phyloP scores from a whole-genome alignment of 2,113 vertebrate species.

The Upupa epops region DNA sequence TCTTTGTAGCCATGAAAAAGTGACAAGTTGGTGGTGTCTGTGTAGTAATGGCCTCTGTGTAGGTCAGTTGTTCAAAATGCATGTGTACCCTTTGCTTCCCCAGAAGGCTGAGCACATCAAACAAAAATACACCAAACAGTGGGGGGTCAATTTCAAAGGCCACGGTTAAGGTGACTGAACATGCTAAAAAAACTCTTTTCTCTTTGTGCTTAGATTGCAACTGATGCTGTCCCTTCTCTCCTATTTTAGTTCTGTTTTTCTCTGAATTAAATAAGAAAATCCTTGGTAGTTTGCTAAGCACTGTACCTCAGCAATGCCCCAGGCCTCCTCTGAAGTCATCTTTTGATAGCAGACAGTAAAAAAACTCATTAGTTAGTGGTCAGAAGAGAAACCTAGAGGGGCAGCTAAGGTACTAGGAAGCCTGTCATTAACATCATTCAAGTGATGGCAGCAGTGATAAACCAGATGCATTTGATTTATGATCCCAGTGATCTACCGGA shows the following conservation, averaged over 20 bases:
- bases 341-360: neutral
- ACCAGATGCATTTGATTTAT: neutral
- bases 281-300: neutral
- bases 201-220: neutral
- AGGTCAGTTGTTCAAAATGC: neutral
- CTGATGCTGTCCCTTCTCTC: neutral
- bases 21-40: neutral
- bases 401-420: neutral
- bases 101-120: neutral
- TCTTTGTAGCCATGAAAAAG: neutral
- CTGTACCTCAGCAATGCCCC: neutral
- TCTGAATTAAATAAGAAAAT: neutral
- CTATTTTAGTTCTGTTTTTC: neutral
- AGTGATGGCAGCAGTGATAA: neutral
- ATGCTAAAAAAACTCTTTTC: neutral
- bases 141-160: neutral
- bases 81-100: neutral
- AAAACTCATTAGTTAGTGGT: neutral
- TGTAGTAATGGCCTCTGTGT: neutral
- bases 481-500: neutral
- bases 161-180: neutral
- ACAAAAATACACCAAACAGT: neutral
- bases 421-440: neutral
- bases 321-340: neutral
- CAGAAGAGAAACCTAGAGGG: neutral